Percentiles rank a stretch among this genome's conserved stretches.
Evolutionary conservation across 1,140 invertebrate species (phyloP).

Genomic region (Atopsyche davidsoni): DNA sequence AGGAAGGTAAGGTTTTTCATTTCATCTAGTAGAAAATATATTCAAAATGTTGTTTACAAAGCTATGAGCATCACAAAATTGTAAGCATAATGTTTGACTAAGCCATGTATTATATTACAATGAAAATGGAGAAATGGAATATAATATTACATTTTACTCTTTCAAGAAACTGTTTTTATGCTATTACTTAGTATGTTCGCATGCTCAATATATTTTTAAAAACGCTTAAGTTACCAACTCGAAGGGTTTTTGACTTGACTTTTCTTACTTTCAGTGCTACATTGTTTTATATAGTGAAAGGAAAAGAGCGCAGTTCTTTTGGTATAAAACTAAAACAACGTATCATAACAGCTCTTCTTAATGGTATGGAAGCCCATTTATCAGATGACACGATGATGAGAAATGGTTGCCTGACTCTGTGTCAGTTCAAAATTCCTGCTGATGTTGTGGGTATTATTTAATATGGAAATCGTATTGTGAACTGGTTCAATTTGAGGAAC

Average conservation of each 20-base stretch:
- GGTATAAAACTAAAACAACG: constrained; percentile 64
- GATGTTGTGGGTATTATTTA: constrained; percentile 73
- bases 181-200: too few relatives aligned
- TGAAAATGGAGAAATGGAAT: too few relatives aligned
- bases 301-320: constrained; percentile 63
- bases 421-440: constrained; percentile 89
- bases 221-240: too few relatives aligned
- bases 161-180: too few relatives aligned
- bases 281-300: constrained; percentile 91
- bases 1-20: constrained; percentile 60
- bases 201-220: too few relatives aligned
- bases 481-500: not conserved
- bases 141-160: too few relatives aligned
- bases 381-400: constrained; percentile 89
- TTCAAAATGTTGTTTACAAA: too few relatives aligned
- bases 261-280: constrained; percentile 65
- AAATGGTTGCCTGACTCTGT: constrained; percentile 90
- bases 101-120: too few relatives aligned
- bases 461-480: not conserved
- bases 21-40: too few relatives aligned
- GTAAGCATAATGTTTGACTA: too few relatives aligned
- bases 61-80: too few relatives aligned
- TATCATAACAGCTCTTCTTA: constrained; percentile 74
- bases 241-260: too few relatives aligned
- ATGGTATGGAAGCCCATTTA: constrained; percentile 81